A percentile compares a stretch with the other conserved stretches of the same genome.
Conservation (phyloP, 2,888 invertebrate genomes). For the Smittia sp. region DNA sequence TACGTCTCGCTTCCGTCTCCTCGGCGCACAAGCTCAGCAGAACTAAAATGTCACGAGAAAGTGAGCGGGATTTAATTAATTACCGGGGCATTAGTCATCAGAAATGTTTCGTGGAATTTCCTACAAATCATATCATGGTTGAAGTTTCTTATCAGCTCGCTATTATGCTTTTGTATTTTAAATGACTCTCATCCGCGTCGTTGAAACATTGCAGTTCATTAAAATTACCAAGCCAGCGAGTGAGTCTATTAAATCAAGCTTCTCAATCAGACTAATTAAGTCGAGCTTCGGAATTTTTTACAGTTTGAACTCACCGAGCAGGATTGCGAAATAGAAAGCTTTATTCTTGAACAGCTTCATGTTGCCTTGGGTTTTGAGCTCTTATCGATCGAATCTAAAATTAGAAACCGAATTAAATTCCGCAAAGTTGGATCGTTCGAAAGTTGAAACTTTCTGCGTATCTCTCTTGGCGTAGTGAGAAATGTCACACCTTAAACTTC, state of each 20-base stretch:
- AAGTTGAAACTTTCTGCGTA: conserved; percentile 8
- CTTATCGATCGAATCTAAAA: neutral
- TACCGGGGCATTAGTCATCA: conserved; percentile 19
- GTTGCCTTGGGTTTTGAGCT: conserved; percentile 28
- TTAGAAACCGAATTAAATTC: conserved; percentile 10
- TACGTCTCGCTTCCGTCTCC: conserved; percentile 73
- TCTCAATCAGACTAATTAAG: too few species aligned
- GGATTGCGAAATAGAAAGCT: conserved; percentile 57
- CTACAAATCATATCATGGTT: too few species aligned
- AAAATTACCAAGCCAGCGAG: too few species aligned
- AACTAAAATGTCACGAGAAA: conserved; percentile 54
- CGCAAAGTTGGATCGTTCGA: neutral
- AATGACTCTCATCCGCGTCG: neutral
- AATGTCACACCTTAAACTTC: conserved; percentile 38
- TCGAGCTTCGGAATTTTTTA: neutral
- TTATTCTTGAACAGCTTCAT: conserved; percentile 46
- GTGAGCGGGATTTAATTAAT: conserved; percentile 9
- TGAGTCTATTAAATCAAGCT: too few species aligned
- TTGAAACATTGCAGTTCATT: too few species aligned
- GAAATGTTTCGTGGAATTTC: neutral
- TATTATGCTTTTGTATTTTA: neutral
- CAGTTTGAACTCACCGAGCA: conserved; percentile 54
- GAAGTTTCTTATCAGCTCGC: neutral
- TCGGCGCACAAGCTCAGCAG: conserved; percentile 65
- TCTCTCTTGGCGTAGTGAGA: neutral